Evolutionary conservation across 2,797 vertebrate genomes (phyloP), one percentile per base, ranked within the genome.

Genomic region (Mus minutoides): DNA sequence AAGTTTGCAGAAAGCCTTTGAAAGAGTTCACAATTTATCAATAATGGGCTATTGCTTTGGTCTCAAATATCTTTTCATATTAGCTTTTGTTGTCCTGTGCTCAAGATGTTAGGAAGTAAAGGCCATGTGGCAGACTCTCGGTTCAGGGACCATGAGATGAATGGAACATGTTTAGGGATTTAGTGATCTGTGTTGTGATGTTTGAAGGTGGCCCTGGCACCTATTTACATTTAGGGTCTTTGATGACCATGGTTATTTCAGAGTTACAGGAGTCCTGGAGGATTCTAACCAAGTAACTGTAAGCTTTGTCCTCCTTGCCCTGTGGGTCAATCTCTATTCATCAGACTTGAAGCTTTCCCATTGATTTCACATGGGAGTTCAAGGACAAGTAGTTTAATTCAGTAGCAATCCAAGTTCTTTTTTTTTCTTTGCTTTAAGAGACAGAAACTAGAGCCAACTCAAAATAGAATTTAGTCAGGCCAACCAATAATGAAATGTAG

Each of bases 331-430:
- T 82, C 24, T 7, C n/a, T 9, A 17, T 56, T 93, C n/a, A 49
- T 90, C 49, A 93, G 34, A 82, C 60, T 85, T 90, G 40, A 75
- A 64, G 95, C 43, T 73, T 91, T 49, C 77, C 29, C 40, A 60
- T 17, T 88, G 67, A 62, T 73, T 21, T 73, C 29, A n/a, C 29
- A 73, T 34, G 2, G n/a, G 75, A 77, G 26, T 40, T 76, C 34
- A 60, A 78, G 43, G 24, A 67, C 26, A 96, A 89, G 67, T 13
- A 58, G 49, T 43, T 92, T 26, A 46, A 58, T 60, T 86, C 60
- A 31, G 62, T 24, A 77, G 58, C 40, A 75, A 58, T 2, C 56
- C 52, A 52, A 71, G 60, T 75, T 88, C n/a, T 67, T 54, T 10
- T 31, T 10, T 31, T 34, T 73, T 78, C 37, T 71, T 37, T 87